Percentiles rank a stretch among this genome's conserved stretches.
Evolutionary conservation across 2,888 invertebrate species (phyloP).

Genomic region (Chromoteleia sp.): DNA sequence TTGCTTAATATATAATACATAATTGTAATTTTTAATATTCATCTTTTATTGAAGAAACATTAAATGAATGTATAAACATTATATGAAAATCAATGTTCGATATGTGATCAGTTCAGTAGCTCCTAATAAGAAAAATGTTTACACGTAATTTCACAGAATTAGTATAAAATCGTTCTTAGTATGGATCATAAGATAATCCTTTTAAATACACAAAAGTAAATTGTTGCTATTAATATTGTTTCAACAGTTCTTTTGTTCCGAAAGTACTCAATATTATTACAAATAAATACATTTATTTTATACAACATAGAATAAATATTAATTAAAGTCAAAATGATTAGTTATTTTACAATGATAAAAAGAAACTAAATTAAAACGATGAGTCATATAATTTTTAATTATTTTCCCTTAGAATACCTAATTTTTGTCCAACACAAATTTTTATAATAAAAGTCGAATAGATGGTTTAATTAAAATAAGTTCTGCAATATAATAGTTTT

Average conservation of each 20-base stretch:
- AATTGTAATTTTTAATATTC: constrained; percentile 7
- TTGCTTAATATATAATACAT: background rate
- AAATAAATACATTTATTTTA: too few relatives aligned
- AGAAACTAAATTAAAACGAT: too few relatives aligned
- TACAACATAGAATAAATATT: constrained; percentile 6
- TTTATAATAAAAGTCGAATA: too few relatives aligned
- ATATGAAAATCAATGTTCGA: constrained; percentile 34
- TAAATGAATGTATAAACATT: constrained; percentile 14
- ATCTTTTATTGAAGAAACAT: constrained; percentile 4
- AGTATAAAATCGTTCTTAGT: constrained; percentile 16
- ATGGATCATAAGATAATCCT: constrained; percentile 33
- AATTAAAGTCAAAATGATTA: background rate
- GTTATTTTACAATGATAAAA: too few relatives aligned
- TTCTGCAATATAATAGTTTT: too few relatives aligned
- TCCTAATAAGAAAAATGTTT: constrained; percentile 19
- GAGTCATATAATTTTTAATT: too few relatives aligned
- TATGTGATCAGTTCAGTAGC: constrained; percentile 35
- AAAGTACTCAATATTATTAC: background rate
- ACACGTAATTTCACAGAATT: constrained; percentile 12
- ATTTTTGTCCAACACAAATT: too few relatives aligned
- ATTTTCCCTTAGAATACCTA: too few relatives aligned
- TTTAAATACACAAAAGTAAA: constrained; percentile 17
- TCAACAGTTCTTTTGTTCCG: background rate
- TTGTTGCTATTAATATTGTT: constrained; percentile 10
- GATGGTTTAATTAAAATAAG: too few relatives aligned